Evolutionary conservation across 1,140 invertebrate species (phyloP).

Genomic region (Diorhabda sublineata): DNA sequence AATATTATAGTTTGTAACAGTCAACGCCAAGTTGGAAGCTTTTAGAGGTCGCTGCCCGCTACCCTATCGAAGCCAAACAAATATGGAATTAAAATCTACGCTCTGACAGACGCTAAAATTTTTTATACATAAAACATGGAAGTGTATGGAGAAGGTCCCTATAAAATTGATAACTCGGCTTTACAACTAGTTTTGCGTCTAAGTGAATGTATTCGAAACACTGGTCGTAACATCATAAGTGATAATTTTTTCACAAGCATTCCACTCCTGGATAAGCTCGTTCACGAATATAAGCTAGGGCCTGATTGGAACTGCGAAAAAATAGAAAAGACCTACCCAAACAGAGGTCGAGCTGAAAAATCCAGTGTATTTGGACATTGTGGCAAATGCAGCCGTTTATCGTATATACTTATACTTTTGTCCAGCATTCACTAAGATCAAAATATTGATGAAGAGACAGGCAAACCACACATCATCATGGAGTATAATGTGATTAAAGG

Average conservation of each 20-base stretch:
- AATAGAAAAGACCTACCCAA: too few species aligned
- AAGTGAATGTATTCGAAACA: conserved; percentile 31
- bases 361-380: conserved; percentile 27
- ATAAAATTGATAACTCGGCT: conserved; percentile 22
- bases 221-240: conserved; percentile 40
- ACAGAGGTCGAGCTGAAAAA: conserved; percentile 1
- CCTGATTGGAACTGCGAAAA: too few species aligned
- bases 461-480: not conserved
- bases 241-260: conserved; percentile 43
- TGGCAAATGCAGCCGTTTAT: conserved; percentile 26
- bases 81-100: too few species aligned
- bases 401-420: conserved; percentile 37
- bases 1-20: too few species aligned
- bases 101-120: too few species aligned
- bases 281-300: conserved; percentile 26
- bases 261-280: conserved; percentile 24
- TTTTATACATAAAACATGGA: conserved; percentile 27
- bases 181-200: conserved; percentile 33
- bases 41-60: conserved; percentile 40
- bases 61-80: conserved; percentile 24
- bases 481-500: too few species aligned
- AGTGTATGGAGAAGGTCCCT: conserved; percentile 36
- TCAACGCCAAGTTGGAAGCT: not conserved
- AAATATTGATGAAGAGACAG: conserved; percentile 32
- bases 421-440: conserved; percentile 37